phyloP scores from a whole-genome alignment of 2,888 invertebrate species.

The Amphipoea lucens region DNA sequence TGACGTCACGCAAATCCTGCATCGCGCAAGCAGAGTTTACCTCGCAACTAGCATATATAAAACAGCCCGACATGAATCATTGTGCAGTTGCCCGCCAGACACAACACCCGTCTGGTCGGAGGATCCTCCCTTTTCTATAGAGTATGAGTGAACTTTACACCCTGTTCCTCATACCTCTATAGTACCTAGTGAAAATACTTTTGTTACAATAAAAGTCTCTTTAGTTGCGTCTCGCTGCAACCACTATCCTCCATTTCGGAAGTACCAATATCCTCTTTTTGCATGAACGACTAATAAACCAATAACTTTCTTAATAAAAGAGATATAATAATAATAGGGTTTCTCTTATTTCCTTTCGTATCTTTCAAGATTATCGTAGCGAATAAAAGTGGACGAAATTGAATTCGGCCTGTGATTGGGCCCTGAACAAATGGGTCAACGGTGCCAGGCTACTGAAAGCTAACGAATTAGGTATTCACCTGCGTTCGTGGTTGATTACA shows the following conservation, averaged over 20 bases:
- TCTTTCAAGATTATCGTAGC: slow-evolving; percentile 75
- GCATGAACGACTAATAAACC: slow-evolving; percentile 61
- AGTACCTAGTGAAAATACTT: background rate
- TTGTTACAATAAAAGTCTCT: slow-evolving; percentile 20
- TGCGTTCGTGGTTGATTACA: slow-evolving; percentile 72
- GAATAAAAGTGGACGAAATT: slow-evolving; percentile 77
- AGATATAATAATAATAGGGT: slow-evolving; percentile 59
- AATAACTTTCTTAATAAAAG: slow-evolving; percentile 67
- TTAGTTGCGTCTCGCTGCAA: slow-evolving; percentile 24
- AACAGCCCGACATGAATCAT: no score
- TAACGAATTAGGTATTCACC: slow-evolving; percentile 73
- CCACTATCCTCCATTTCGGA: slow-evolving; percentile 21
- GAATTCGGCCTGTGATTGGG: slow-evolving; percentile 74
- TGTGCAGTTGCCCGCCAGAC: no score
- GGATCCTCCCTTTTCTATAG: no score
- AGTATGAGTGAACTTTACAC: no score
- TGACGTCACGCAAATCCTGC: no score
- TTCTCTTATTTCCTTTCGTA: slow-evolving; percentile 72
- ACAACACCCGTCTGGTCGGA: no score
- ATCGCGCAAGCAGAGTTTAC: no score
- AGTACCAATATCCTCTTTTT: slow-evolving; percentile 52
- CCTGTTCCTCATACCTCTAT: no score
- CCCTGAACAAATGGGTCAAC: slow-evolving; percentile 70
- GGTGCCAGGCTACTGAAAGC: slow-evolving; percentile 66
- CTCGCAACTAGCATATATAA: no score